phyloP scores from a whole-genome alignment of 1,140 invertebrate genomes.

The Leptinotarsa texana region DNA sequence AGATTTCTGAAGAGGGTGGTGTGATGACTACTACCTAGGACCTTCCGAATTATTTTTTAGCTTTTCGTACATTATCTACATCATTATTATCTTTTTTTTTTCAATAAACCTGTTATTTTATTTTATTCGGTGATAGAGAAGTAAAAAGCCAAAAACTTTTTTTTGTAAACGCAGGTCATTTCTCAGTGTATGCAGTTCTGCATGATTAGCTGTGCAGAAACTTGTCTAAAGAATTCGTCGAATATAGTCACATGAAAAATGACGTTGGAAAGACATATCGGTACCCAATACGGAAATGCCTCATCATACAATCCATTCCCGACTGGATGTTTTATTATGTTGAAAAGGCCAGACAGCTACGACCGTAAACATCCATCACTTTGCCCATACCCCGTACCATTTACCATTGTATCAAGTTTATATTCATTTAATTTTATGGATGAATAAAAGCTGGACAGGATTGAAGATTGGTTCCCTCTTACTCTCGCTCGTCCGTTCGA shows the following conservation, averaged over 20 bases:
- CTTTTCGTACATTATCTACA: too few relatives aligned
- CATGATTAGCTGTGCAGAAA: too few relatives aligned
- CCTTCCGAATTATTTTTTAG: too few relatives aligned
- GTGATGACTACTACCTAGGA: too few relatives aligned
- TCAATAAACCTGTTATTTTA: too few relatives aligned
- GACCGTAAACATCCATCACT: slow-evolving; percentile 2
- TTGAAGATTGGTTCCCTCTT: not conserved
- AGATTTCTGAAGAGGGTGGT: too few relatives aligned
- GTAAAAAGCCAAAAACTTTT: too few relatives aligned
- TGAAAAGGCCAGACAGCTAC: not conserved
- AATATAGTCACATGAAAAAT: not conserved
- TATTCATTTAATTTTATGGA: slow-evolving; percentile 1
- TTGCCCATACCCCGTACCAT: not conserved
- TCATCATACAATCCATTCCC: not conserved
- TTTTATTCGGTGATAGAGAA: too few relatives aligned
- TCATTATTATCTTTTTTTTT: too few relatives aligned
- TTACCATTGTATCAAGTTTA: slow-evolving; percentile 6
- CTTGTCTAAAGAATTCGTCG: not conserved
- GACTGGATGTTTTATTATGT: slow-evolving; percentile 6
- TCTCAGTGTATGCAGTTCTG: too few relatives aligned
- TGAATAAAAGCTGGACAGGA: not conserved
- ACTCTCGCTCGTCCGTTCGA: not conserved
- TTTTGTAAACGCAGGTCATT: too few relatives aligned
- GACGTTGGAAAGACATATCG: not conserved
- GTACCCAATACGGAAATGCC: not conserved